phyloP scores from a whole-genome alignment of 1,140 invertebrate genomes.

The Drosophila micromelanica region DNA sequence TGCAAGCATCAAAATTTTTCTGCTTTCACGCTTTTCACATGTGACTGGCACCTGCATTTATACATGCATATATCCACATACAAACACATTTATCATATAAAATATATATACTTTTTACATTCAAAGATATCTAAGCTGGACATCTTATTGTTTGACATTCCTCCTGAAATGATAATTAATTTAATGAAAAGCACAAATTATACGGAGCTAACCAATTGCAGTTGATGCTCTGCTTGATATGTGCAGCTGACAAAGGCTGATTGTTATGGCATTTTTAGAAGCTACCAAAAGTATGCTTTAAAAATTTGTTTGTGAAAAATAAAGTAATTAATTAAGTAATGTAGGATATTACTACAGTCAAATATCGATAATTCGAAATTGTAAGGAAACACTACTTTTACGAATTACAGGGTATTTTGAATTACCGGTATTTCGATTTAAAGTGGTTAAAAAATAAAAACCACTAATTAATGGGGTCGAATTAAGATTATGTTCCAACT shows the following conservation, averaged over 20 bases:
- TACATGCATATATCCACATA: slow-evolving; percentile 1
- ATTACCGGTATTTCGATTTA: too few species aligned
- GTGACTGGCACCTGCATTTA: slow-evolving; percentile 6
- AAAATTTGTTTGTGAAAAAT: too few species aligned
- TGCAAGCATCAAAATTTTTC: slow-evolving; percentile 33
- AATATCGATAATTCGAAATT: too few species aligned
- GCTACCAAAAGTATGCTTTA: slow-evolving; percentile 56
- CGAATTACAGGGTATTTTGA: too few species aligned
- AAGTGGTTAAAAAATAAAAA: too few species aligned
- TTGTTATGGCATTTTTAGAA: slow-evolving; percentile 11
- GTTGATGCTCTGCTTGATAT: slow-evolving; percentile 20
- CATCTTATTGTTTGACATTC: slow-evolving; percentile 50
- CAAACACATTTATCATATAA: too few species aligned
- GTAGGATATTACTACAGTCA: too few species aligned
- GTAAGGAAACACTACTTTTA: too few species aligned
- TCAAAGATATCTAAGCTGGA: slow-evolving; percentile 39
- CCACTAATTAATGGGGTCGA: too few species aligned
- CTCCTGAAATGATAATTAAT: slow-evolving; percentile 53
- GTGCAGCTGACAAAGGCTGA: background rate
- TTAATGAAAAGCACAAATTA: slow-evolving; percentile 56
- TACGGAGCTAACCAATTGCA: slow-evolving; percentile 25
- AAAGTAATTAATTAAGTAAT: too few species aligned
- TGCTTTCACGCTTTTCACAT: slow-evolving; percentile 50
- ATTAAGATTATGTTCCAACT: too few species aligned
- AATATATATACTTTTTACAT: background rate